phyloP scores from a whole-genome alignment of 92 coral and sea anemone species.

The Epizoanthus rinbou region DNA sequence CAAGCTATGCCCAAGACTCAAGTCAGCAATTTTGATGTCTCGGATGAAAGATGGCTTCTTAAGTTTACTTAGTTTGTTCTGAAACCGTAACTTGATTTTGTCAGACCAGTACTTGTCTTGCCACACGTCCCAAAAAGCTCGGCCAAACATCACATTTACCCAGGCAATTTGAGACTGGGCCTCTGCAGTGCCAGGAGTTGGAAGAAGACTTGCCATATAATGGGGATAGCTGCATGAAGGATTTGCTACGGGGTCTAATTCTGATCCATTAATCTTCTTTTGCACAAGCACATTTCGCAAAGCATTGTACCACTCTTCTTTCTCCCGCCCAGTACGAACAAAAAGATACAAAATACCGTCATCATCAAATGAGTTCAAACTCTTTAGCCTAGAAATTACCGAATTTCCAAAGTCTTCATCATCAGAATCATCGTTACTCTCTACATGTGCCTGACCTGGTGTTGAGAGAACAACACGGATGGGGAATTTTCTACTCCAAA shows the following conservation, averaged over 20 bases:
- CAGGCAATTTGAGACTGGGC: conserved; percentile 79
- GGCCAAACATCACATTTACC: conserved; percentile 94
- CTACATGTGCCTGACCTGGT: conserved; percentile 42
- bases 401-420: conserved; percentile 52
- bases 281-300: conserved; percentile 57
- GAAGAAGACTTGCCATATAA: conserved; percentile 85
- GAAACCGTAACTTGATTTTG: conserved; percentile 90
- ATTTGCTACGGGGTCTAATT: conserved; percentile 10
- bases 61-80: conserved; percentile 85
- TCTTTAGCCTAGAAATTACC: conserved; percentile 42
- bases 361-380: conserved; percentile 65
- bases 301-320: conserved; percentile 92
- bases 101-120: conserved; percentile 96
- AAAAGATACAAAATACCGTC: conserved; percentile 64
- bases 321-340: conserved; percentile 90
- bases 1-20: conserved; percentile 86
- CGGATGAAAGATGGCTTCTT: conserved; percentile 95
- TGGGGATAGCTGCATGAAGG: conserved; percentile 81
- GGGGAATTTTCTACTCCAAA: conserved; percentile 96
- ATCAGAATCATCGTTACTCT: conserved; percentile 28
- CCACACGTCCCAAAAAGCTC: conserved; percentile 99
- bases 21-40: conserved; percentile 87
- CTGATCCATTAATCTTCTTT: conserved; percentile 44
- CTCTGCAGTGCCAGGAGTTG: conserved; percentile 51
- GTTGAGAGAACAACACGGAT: conserved; percentile 64